Evolutionary conservation across 2,888 invertebrate genomes (phyloP).

Genomic region (Sipha maydis): DNA sequence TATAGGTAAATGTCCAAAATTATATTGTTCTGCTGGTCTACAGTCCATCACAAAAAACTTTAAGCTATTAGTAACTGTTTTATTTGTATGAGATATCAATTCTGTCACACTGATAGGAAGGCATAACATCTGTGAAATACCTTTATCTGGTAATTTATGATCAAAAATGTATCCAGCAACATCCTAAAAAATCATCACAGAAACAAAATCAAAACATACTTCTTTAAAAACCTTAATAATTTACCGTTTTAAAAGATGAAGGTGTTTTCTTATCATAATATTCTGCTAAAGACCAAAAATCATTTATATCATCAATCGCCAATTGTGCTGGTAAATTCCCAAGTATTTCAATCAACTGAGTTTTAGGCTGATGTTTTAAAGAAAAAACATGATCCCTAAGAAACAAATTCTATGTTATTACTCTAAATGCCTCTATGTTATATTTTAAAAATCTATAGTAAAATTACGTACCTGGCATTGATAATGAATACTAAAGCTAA

Average conservation of each 20-base stretch:
- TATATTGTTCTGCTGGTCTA: conserved; percentile 95
- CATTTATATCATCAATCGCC: conserved; percentile 93
- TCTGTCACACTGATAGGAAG: conserved; percentile 96
- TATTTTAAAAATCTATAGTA: background rate
- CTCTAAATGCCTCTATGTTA: background rate
- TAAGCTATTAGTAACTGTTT: conserved; percentile 71
- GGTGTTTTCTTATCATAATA: conserved; percentile 95
- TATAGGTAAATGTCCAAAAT: conserved; percentile 94
- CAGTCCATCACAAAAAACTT: conserved; percentile 97
- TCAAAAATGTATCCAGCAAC: conserved; percentile 53
- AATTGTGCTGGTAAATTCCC: conserved; percentile 84
- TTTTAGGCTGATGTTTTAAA: conserved; percentile 79
- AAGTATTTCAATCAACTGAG: conserved; percentile 76
- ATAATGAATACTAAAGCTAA: conserved; percentile 93
- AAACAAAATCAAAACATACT: background rate
- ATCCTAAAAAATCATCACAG: conserved; percentile 20
- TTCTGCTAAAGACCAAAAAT: conserved; percentile 96
- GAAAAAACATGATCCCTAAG: conserved; percentile 80
- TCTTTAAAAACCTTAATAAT: conserved; percentile 62
- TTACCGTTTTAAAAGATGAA: conserved; percentile 85
- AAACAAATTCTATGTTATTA: conserved; percentile 10
- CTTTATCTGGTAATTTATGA: conserved; percentile 30
- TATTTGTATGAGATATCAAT: conserved; percentile 83
- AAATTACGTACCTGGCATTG: conserved; percentile 78
- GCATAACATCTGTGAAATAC: conserved; percentile 85